Evolutionary conservation across 2,888 invertebrate genomes (phyloP), one percentile per base, ranked within the genome.

Genomic region (Orthosia gracilis): DNA sequence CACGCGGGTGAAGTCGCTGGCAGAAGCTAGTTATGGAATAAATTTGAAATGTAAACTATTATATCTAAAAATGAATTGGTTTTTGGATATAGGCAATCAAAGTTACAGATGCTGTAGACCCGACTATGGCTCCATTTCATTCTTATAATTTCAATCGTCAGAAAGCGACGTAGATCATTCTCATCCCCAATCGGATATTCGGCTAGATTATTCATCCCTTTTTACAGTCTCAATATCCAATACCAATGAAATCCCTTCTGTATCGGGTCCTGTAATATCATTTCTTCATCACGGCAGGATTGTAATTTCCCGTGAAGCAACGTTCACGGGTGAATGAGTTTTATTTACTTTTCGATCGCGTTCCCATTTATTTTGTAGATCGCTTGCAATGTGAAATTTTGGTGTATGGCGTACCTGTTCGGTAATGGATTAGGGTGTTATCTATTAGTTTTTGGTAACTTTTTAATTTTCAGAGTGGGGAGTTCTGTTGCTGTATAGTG

Each of bases 281-380:
- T 69, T 62, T 59, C 49, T 31, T 18, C 21, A 26, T 52, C 21
- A 31, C 55, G 67, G 21, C 58, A n/a, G 58, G 17, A 65, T 47
- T 0, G 70, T 66, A 79, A 79, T 76, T 76, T 82, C 45, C 69
- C 69, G 61, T 67, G 58, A 73, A 73, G 71, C 63, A 71, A 69
- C 47, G 49, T 76, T 73, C 69, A 65, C 78, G 71, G 55, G 9
- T 71, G 63, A 70, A 65, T 76, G 71, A 69, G 54, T 75, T 83
- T 83, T 83, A 83, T 80, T 78, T 75, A 76, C 74, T 76, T 72
- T 72, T 61, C 63, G 54, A 69, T 47, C 17, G 55, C 57, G 59
- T 55, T 65, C 18, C 63, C 49, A 45, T 73, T 64, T 67, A 47
- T 81, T 73, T 73, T 64, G 52, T 18, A 59, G 45, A 57, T 49